phyloP scores from a whole-genome alignment of 2,113 vertebrate species.

The Cinclus mexicanus region DNA sequence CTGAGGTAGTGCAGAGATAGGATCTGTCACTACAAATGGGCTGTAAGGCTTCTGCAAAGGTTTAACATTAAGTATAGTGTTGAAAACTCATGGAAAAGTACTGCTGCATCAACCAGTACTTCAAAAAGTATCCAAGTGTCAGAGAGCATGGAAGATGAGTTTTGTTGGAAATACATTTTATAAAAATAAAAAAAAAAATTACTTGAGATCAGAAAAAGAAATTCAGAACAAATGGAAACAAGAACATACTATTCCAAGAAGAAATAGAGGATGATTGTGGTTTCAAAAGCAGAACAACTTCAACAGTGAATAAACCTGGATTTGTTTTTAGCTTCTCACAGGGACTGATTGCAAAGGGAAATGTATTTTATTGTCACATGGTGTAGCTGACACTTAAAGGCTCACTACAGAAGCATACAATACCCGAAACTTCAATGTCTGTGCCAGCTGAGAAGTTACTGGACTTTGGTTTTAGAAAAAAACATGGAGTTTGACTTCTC shows the following conservation, averaged over 20 bases:
- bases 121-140: not conserved
- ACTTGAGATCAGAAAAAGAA: not conserved
- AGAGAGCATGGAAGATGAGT: not conserved
- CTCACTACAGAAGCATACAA: not conserved
- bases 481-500: not conserved
- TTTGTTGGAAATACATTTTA: not conserved
- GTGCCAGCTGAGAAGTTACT: not conserved
- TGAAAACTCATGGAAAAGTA: not conserved
- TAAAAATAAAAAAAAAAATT: not conserved
- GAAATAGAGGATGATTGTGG: not conserved
- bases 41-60: not conserved
- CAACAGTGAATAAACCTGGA: not conserved
- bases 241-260: not conserved
- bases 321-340: not conserved
- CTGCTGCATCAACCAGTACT: not conserved
- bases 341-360: not conserved
- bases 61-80: not conserved
- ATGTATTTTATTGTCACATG: not conserved
- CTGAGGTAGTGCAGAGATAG: not conserved
- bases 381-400: not conserved
- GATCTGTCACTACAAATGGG: accelerated
- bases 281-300: not conserved
- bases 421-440: not conserved
- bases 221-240: not conserved
- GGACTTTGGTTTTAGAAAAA: not conserved